Percentiles rank a stretch among this genome's conserved stretches.
These are phyloP conservation scores for Rhabdomys pumilio DNA, from an alignment of 2,797 vertebrate species.

Conservation along the genomic window DNA sequence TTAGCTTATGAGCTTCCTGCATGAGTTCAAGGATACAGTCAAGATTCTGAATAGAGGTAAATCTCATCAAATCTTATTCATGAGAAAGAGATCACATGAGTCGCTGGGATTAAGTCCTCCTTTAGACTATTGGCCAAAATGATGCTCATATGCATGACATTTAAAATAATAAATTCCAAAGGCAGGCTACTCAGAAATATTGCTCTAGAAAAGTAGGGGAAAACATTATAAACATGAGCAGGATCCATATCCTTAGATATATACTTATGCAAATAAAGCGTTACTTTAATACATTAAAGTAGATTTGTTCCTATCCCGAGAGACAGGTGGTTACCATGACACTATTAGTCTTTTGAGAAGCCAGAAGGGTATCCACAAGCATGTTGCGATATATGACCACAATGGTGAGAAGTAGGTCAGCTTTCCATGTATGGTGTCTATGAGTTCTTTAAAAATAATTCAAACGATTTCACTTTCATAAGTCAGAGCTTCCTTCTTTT, in stretches of 20 bases:
- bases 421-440: background rate
- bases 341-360: background rate
- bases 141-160: background rate
- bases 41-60: background rate
- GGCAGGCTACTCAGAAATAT: background rate
- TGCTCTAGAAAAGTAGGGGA: background rate
- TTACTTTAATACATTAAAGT: background rate
- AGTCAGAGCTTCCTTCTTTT: background rate
- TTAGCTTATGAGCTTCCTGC: background rate
- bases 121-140: background rate
- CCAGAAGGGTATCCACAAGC: background rate
- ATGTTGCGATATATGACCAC: too few relatives aligned
- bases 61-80: slow-evolving; percentile 8
- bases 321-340: background rate
- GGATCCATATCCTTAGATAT: background rate
- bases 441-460: background rate
- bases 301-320: background rate
- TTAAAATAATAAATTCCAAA: background rate
- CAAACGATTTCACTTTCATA: background rate
- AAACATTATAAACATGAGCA: background rate
- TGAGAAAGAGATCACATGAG: background rate
- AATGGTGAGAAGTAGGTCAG: background rate
- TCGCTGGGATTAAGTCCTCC: background rate
- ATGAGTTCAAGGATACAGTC: background rate
- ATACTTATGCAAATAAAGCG: background rate